A percentile compares a stretch with the other conserved stretches of the same genome.
phyloP scores from a whole-genome alignment of 2,113 vertebrate genomes.

The Psophia crepitans region DNA sequence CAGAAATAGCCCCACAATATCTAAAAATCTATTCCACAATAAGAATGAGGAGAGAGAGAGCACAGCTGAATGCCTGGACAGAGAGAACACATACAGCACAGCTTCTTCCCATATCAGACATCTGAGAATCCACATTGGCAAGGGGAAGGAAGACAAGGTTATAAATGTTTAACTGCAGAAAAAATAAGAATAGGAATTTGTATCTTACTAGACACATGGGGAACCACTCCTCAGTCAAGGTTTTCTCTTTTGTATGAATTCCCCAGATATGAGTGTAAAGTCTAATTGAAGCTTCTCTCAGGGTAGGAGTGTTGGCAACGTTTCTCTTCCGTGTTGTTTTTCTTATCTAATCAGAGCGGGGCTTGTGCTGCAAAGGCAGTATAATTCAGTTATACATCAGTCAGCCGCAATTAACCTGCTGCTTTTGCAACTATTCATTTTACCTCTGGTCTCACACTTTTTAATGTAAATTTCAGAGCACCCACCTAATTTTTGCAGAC shows the following conservation, averaged over 20 bases:
- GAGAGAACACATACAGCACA: not conserved
- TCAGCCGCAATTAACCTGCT: not conserved
- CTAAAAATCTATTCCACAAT: not conserved
- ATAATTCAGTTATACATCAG: not conserved
- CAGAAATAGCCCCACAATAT: not conserved
- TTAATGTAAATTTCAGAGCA: not conserved
- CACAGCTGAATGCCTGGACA: not conserved
- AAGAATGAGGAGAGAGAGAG: not conserved
- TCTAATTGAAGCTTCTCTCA: not conserved
- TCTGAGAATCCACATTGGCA: not conserved
- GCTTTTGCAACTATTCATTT: not conserved
- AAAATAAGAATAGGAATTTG: not conserved
- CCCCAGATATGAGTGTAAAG: not conserved
- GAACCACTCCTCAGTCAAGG: not conserved
- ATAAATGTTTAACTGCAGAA: not conserved
- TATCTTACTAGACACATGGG: not conserved
- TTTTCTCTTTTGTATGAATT: not conserved
- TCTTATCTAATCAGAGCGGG: not conserved
- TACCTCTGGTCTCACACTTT: not conserved
- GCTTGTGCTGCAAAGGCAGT: not conserved
- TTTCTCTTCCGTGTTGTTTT: not conserved
- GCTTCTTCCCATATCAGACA: not conserved
- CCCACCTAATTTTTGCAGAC: not conserved
- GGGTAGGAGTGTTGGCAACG: not conserved
- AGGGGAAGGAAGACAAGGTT: not conserved